A percentile compares a stretch with the other conserved stretches of the same genome.
Evolutionary conservation across 30 jellyfish, hydroid and myxozoan species (phyloP).

Genomic region (Cassiopea xamachana): DNA sequence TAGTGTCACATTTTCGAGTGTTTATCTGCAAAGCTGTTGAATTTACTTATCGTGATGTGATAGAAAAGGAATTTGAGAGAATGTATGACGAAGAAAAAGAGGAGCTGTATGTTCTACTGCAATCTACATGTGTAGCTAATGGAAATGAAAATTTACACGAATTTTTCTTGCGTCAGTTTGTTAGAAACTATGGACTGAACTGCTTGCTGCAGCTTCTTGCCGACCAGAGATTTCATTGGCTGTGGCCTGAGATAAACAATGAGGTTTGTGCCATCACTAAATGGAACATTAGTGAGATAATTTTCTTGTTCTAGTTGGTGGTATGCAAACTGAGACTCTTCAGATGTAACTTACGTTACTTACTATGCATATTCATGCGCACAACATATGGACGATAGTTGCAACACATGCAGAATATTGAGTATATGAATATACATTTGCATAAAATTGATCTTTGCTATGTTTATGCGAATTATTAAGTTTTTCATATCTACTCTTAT

Average conservation of each 20-base stretch:
- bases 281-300: no score
- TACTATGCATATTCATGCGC: no score
- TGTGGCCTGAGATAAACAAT: slow-evolving; percentile 21
- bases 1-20: slow-evolving; percentile 12
- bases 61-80: background rate
- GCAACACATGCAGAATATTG: no score
- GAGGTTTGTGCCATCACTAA: slow-evolving; percentile 44
- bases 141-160: background rate
- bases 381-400: no score
- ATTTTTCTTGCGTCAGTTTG: slow-evolving; percentile 40
- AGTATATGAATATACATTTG: no score
- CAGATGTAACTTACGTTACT: no score
- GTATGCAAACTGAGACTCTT: no score
- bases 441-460: no score
- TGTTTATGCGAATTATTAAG: no score
- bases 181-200: slow-evolving; percentile 29
- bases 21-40: slow-evolving; percentile 16
- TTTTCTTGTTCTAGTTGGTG: no score
- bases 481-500: no score
- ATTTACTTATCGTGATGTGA: slow-evolving; percentile 14
- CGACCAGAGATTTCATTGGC: slow-evolving; percentile 21
- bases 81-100: background rate
- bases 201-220: slow-evolving; percentile 2
- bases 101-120: slow-evolving; percentile 25
- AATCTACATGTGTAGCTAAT: background rate